Evolutionary conservation across 2,888 invertebrate genomes (phyloP).

Genomic region (Drosophila robusta): DNA sequence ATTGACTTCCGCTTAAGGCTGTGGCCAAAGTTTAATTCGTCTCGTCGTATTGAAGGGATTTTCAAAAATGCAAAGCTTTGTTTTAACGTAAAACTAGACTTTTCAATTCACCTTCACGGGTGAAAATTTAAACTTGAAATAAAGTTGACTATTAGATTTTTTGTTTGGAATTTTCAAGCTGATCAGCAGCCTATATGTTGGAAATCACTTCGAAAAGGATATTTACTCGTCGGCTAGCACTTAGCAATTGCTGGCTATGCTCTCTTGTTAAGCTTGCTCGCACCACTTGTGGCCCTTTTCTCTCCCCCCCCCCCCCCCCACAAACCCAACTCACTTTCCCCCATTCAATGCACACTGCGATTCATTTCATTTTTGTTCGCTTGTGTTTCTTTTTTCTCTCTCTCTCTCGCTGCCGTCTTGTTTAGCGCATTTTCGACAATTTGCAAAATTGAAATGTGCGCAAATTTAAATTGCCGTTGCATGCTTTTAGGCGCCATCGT

Average conservation of each 20-base stretch:
- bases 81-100: too few species aligned
- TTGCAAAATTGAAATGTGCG: constrained; percentile 71
- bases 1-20: too few species aligned
- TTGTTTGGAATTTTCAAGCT: too few species aligned
- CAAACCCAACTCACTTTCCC: neutral
- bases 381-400: neutral
- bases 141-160: neutral
- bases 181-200: too few species aligned
- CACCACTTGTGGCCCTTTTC: constrained; percentile 5
- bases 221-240: constrained; percentile 9
- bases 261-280: constrained; percentile 12
- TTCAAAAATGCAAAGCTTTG: too few species aligned
- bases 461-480: constrained; percentile 75
- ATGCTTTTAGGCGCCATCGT: constrained; percentile 74
- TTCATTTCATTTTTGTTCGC: constrained; percentile 17
- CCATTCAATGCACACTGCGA: constrained; percentile 15
- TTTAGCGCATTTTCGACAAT: constrained; percentile 60
- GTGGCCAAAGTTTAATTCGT: too few species aligned
- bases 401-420: constrained; percentile 30
- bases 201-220: neutral
- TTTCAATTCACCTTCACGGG: too few species aligned
- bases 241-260: neutral
- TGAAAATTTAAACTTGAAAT: too few species aligned
- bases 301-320: neutral
- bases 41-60: too few species aligned